These are phyloP conservation scores for Taenioides sp. DNA, from an alignment of 2,797 vertebrate genomes.

Conservation along the genomic window DNA sequence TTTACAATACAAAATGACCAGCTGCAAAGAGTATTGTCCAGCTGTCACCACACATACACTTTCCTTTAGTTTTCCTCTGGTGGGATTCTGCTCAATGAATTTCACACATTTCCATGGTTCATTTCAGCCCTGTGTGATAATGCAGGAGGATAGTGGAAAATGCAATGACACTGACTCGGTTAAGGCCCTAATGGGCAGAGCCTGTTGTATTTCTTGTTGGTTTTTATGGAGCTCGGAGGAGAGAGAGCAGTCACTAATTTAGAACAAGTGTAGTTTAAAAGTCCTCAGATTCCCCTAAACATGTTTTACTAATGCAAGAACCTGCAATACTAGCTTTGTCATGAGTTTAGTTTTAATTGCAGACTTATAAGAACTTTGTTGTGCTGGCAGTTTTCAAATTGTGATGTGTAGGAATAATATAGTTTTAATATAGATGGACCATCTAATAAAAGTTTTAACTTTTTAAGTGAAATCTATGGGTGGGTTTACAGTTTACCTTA, in stretches of 20 bases:
- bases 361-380: background rate
- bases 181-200: constrained; percentile 33
- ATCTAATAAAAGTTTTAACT: background rate
- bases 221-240: constrained; percentile 51
- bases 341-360: background rate
- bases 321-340: constrained; percentile 1
- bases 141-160: constrained; percentile 5
- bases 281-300: constrained; percentile 33
- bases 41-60: constrained; percentile 10
- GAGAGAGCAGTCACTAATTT: constrained; percentile 36
- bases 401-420: background rate
- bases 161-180: constrained; percentile 15
- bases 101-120: constrained; percentile 4
- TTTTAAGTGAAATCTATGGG: too few species aligned
- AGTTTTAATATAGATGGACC: background rate
- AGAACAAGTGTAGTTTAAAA: constrained; percentile 36
- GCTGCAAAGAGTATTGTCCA: constrained; percentile 10
- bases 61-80: constrained; percentile 5
- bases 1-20: constrained; percentile 20
- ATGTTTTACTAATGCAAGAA: constrained; percentile 19
- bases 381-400: background rate
- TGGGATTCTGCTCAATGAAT: constrained; percentile 8
- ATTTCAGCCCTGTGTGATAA: constrained; percentile 25
- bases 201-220: constrained; percentile 32
- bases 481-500: too few species aligned